Evolutionary conservation across 1,140 invertebrate genomes (phyloP).

Genomic region (Pomacea maculata): DNA sequence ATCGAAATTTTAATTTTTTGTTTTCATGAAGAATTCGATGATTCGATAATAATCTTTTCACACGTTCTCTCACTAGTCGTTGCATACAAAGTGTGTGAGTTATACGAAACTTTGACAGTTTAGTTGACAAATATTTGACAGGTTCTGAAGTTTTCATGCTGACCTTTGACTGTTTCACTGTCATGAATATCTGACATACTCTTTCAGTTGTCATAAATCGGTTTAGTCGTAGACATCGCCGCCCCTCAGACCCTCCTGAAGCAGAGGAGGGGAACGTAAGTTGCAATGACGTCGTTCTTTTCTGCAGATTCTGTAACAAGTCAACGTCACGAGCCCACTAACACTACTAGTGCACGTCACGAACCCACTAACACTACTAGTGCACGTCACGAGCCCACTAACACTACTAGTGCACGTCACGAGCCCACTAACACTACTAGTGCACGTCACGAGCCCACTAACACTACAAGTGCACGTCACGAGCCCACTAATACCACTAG

Average conservation of each 20-base stretch:
- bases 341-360: background rate
- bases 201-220: slow-evolving; percentile 23
- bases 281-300: background rate
- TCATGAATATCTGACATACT: background rate
- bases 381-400: background rate
- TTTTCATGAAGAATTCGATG: too few species aligned
- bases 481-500: background rate
- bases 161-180: too few species aligned
- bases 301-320: too few species aligned
- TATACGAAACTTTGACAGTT: too few species aligned
- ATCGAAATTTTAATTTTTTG: too few species aligned
- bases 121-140: too few species aligned
- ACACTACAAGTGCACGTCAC: background rate
- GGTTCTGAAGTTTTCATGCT: too few species aligned
- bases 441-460: background rate
- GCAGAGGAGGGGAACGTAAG: slow-evolving; percentile 11
- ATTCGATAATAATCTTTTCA: too few species aligned
- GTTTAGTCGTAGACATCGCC: slow-evolving; percentile 10
- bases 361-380: background rate
- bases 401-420: background rate
- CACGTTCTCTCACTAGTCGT: too few species aligned
- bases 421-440: background rate
- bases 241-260: background rate
- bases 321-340: background rate
- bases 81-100: too few species aligned